Base-by-base conservation (phyloP, 2,113 vertebrate species). In the Chroicocephalus ridibundus region DNA sequence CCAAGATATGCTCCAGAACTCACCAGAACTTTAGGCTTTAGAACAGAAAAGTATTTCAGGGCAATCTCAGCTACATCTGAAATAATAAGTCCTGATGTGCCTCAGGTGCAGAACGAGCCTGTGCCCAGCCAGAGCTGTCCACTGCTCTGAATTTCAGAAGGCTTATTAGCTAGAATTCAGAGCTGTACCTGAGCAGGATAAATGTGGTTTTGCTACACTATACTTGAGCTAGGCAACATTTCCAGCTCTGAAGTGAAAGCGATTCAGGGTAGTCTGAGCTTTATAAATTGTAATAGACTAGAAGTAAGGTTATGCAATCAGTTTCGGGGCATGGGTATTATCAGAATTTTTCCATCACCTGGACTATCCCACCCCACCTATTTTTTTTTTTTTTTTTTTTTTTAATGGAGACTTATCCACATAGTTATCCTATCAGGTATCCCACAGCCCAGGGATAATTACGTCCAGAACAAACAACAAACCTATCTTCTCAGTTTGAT, bases 101-200 rank as follows among this genome's bases (percentile, higher is more conserved):
- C 79, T 80, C 79, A 86, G 82, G 52, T 95, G 82, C 82, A 92
- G 58, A 92, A 88, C 0, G 1, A 80, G 44, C 18, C 58, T 92
- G 38, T 44, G 57, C 49, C 62, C 54, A 79, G 82, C 29, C 66
- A 94, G 82, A 92, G 57, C 52, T 88, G 58, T 80, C 76, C 83
- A 81, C 17, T 36, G 34, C 40, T 94, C 61, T 82, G 70, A 52
- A 88, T 88, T 97, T 90, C 82, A 92, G 62, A 46, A 47, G 24
- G 27, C 16, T 61, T 90, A 76, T 86, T 92, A 94, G 49, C 66
- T 60, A 44, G 49, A 76, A 88, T 69, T 64, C 44, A 72, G 29
- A 57, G 40, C 29, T 82, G 2, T 88, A 82, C 40, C 62, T 92
- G 31, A 80, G 40, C 49, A 82, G 65, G 61, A 76, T 79, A 51